Conservation (phyloP, 2,797 vertebrate species). For the Myotis planiceps region DNA sequence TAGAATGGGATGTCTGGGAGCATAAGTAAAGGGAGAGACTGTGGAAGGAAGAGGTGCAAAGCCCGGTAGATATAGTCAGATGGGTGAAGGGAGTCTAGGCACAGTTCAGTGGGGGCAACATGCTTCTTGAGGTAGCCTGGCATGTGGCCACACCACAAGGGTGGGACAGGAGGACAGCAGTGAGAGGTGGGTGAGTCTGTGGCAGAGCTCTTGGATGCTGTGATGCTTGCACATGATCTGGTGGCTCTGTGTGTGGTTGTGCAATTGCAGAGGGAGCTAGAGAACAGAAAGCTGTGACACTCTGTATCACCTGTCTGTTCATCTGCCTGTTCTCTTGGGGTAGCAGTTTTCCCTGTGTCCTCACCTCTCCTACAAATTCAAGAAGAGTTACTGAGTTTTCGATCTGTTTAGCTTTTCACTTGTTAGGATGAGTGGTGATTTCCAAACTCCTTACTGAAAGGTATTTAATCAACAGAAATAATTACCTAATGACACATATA, state of each 20-base stretch:
- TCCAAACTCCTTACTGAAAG: background rate
- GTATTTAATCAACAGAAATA: background rate
- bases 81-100: fast-evolving
- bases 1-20: background rate
- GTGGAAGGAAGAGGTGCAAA: fast-evolving
- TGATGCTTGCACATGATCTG: too few species aligned
- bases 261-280: background rate
- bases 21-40: background rate
- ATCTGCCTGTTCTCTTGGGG: too few species aligned
- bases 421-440: background rate
- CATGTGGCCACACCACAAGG: fast-evolving
- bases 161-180: background rate
- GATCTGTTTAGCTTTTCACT: background rate
- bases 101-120: fast-evolving
- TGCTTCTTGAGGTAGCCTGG: background rate
- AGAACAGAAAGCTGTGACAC: background rate
- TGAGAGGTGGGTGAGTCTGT: fast-evolving
- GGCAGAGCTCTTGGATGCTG: fast-evolving
- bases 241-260: fast-evolving
- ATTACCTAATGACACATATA: background rate
- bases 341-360: background rate
- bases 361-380: background rate
- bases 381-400: background rate
- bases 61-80: fast-evolving
- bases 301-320: too few species aligned